phyloP scores from a whole-genome alignment of 2,797 vertebrate genomes.

The Microctenopoma steveboyesi region DNA sequence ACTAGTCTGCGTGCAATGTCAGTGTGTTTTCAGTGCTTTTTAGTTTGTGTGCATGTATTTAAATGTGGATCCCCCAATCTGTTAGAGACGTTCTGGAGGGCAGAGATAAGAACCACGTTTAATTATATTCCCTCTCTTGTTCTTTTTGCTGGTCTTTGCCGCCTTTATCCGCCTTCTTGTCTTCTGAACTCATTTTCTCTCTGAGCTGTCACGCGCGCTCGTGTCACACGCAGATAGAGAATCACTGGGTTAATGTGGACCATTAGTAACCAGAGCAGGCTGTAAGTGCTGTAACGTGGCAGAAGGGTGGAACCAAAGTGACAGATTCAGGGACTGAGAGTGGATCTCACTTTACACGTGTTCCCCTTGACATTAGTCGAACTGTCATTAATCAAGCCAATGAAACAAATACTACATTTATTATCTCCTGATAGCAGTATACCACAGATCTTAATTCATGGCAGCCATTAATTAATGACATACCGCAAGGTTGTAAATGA shows the following conservation, averaged over 20 bases:
- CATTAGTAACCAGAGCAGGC: conserved; percentile 75
- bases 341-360: conserved; percentile 67
- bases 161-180: conserved; percentile 31
- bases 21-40: conserved; percentile 23
- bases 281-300: conserved; percentile 56
- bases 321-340: conserved; percentile 32
- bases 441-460: conserved; percentile 25
- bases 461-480: conserved; percentile 28
- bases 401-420: conserved; percentile 53
- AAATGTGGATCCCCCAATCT: conserved; percentile 41
- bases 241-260: conserved; percentile 49
- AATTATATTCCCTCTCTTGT: conserved; percentile 49
- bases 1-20: conserved; percentile 14
- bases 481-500: neutral
- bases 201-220: conserved; percentile 18
- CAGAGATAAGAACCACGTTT: conserved; percentile 58
- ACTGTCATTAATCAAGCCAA: conserved; percentile 56
- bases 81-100: conserved; percentile 52
- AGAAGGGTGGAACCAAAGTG: conserved; percentile 42
- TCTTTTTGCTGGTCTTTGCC: conserved; percentile 34
- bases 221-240: conserved; percentile 11
- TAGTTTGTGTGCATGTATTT: conserved; percentile 21
- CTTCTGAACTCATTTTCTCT: conserved; percentile 40
- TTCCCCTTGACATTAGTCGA: conserved; percentile 58
- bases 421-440: conserved; percentile 26